phyloP scores from a whole-genome alignment of 2,888 invertebrate species.

The Sphecodes monilicornis region DNA sequence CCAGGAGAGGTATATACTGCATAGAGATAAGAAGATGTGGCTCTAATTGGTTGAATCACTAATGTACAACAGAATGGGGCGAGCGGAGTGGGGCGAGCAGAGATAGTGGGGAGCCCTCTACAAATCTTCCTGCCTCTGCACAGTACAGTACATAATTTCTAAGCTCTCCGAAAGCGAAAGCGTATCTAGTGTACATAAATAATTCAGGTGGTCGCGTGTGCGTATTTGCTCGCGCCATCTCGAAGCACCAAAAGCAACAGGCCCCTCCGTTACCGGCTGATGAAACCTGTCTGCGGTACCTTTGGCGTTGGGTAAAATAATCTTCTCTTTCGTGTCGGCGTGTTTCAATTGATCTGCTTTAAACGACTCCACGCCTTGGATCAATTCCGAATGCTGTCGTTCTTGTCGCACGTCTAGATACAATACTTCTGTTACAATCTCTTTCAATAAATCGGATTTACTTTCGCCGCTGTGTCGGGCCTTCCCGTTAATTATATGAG shows the following conservation, averaged over 20 bases:
- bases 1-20: slow-evolving; percentile 34
- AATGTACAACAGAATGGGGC: not conserved
- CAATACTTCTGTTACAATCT: slow-evolving; percentile 56
- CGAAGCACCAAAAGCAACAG: slow-evolving; percentile 43
- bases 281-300: slow-evolving; percentile 85
- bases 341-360: slow-evolving; percentile 90
- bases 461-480: not conserved
- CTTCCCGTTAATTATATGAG: not conserved
- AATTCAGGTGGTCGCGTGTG: not conserved
- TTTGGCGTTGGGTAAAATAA: slow-evolving; percentile 93
- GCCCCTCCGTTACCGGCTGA: not conserved
- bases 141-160: slow-evolving; percentile 9
- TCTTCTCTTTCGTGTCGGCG: slow-evolving; percentile 93
- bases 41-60: not conserved
- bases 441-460: slow-evolving; percentile 9
- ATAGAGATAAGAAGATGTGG: not conserved
- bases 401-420: slow-evolving; percentile 89
- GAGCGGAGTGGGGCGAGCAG: not conserved
- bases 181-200: slow-evolving; percentile 14
- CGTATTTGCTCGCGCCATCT: slow-evolving; percentile 22
- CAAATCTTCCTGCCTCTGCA: not conserved
- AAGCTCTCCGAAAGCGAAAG: slow-evolving; percentile 47
- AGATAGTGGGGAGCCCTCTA: not conserved
- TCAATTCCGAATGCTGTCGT: slow-evolving; percentile 91
- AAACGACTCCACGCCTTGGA: slow-evolving; percentile 92